A percentile compares a stretch with the other conserved stretches of the same genome.
These are phyloP conservation scores for Desmodus rotundus DNA, from an alignment of 2,113 vertebrate genomes.

Conservation along the genomic window DNA sequence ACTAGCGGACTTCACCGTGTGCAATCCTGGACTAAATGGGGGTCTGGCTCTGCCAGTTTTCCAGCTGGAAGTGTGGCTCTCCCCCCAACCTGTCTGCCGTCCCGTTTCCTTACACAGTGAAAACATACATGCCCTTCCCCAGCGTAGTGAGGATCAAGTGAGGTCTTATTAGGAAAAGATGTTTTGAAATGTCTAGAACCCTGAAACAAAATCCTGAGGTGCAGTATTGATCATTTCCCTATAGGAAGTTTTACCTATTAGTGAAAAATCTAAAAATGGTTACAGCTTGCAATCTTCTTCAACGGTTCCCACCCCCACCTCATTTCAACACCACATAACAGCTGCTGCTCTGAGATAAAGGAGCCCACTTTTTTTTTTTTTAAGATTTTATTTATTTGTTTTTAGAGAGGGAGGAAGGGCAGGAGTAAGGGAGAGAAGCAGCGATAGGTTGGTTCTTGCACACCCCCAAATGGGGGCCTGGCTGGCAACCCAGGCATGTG, in stretches of 20 bases:
- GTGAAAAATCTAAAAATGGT: neutral
- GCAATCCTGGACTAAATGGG: neutral
- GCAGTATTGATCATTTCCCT: neutral
- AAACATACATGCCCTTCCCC: neutral
- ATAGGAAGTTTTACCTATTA: neutral
- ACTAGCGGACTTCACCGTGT: neutral
- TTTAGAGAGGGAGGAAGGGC: too few species aligned
- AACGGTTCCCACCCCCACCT: neutral
- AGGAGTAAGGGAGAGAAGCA: too few species aligned
- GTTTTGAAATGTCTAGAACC: neutral
- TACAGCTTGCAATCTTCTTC: neutral
- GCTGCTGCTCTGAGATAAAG: constrained; percentile 55
- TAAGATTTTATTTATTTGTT: too few species aligned
- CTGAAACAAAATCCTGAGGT: neutral
- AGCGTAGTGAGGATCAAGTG: neutral
- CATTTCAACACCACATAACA: neutral
- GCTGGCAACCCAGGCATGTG: too few species aligned
- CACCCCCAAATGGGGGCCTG: too few species aligned
- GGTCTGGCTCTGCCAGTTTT: neutral
- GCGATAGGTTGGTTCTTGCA: too few species aligned
- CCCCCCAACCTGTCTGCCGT: neutral
- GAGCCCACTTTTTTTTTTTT: too few species aligned
- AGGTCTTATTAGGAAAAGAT: neutral
- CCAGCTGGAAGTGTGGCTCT: neutral
- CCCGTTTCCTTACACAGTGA: neutral